Evolutionary conservation across 2,797 vertebrate genomes (phyloP).

Genomic region (Apogon talboti): DNA sequence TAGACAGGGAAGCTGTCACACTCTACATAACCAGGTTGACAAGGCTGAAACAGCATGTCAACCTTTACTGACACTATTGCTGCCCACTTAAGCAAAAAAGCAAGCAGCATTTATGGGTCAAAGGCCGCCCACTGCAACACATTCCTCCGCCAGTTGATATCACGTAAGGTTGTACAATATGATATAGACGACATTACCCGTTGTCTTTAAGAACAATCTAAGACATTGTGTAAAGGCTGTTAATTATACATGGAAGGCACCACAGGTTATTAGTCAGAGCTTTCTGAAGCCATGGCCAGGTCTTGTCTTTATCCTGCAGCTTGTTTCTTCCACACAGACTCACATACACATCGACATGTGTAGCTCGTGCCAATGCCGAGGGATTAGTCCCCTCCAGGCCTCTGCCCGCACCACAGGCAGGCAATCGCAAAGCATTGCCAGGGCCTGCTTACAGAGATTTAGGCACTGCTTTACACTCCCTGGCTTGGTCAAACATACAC

Average conservation of each 20-base stretch:
- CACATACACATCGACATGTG: constrained; percentile 68
- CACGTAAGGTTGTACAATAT: constrained; percentile 39
- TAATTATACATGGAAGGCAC: constrained; percentile 37
- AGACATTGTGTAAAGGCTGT: constrained; percentile 40
- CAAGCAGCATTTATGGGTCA: constrained; percentile 49
- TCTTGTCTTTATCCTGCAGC: constrained; percentile 63
- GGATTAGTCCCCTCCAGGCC: constrained; percentile 74
- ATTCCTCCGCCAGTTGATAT: constrained; percentile 56
- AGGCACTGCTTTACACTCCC: constrained; percentile 71
- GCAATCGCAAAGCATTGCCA: constrained; percentile 72
- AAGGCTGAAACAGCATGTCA: constrained; percentile 54
- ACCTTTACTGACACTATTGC: constrained; percentile 19
- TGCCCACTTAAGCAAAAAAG: constrained; percentile 54
- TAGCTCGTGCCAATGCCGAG: constrained; percentile 64
- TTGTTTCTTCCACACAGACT: constrained; percentile 48
- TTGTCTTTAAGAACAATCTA: constrained; percentile 35
- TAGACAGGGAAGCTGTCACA: constrained; percentile 26
- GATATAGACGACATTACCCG: constrained; percentile 27
- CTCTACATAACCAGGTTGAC: constrained; percentile 35
- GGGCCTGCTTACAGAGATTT: constrained; percentile 79
- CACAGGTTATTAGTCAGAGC: constrained; percentile 53
- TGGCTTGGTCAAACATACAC: constrained; percentile 63
- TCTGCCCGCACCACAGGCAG: constrained; percentile 65
- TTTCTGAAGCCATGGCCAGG: constrained; percentile 56
- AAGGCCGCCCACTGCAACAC: constrained; percentile 32